These are phyloP conservation scores for Lepidothrix coronata DNA, from an alignment of 2,113 vertebrate genomes.

Conservation along the genomic window DNA sequence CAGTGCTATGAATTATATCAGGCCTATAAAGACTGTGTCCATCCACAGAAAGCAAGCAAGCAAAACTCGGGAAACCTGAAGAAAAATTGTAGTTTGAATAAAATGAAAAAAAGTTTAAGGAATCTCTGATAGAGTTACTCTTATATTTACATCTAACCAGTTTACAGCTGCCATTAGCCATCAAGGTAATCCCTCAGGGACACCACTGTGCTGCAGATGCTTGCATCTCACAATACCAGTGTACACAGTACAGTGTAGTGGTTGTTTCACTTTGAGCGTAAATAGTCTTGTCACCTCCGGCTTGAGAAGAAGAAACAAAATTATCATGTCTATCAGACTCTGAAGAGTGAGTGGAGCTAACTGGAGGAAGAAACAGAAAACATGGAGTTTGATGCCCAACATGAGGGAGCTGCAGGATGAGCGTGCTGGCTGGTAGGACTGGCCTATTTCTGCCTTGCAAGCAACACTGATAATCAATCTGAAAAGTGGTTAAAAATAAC, in stretches of 20 bases:
- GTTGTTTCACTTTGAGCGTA: not conserved
- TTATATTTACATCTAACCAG: not conserved
- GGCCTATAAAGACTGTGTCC: not conserved
- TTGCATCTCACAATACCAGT: not conserved
- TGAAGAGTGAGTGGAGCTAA: not conserved
- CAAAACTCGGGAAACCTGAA: not conserved
- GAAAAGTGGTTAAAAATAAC: not conserved
- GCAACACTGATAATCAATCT: not conserved
- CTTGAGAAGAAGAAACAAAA: not conserved
- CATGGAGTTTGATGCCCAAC: not conserved
- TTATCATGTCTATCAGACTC: not conserved
- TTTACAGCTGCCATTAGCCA: not conserved
- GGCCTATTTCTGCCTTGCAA: not conserved
- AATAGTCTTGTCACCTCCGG: not conserved
- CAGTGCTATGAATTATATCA: not conserved
- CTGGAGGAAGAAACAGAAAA: not conserved
- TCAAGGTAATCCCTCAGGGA: not conserved
- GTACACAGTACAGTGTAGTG: not conserved
- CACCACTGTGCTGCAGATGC: not conserved
- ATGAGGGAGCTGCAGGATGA: fast-evolving
- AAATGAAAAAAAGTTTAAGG: not conserved
- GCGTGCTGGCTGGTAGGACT: not conserved
- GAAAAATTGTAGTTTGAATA: not conserved
- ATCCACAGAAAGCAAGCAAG: not conserved
- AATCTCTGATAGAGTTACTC: not conserved